Evolutionary conservation across 2,797 vertebrate species (phyloP), one percentile per base, ranked within the genome.

Genomic region (Streptopelia turtur): DNA sequence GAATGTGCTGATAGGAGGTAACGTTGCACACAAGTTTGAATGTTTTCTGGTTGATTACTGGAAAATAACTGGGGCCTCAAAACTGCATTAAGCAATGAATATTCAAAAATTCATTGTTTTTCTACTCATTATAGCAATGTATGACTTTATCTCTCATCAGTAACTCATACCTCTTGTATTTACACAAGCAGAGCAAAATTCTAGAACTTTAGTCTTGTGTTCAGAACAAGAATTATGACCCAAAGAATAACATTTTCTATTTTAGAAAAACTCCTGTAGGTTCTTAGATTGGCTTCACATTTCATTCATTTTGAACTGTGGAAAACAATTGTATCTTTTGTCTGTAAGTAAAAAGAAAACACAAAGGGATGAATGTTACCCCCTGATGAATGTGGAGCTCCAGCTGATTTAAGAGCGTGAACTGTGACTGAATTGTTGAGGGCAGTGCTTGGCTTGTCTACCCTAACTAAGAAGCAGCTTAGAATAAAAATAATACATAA

Each of bases 391-490:
- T 65, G 75, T 77, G 68, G 90, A 84, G 78, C 71, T 94, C 95
- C 86, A 87, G 6, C 86, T 2, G 27, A 61, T 93, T 87, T 87
- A 64, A 77, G 90, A 90, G 83, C 30, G 0, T 85, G 93, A 96
- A 94, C 95, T 89, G 88, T 95, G 91, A 90, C 86, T 93, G 85
- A 35, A 57, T 93, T 94, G 86, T 92, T 74, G 88, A 91, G 91
- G 85, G 77, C 77, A 82, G 56, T 11, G 20, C 74, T 90, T 84
- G 78, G 39, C 61, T 87, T 93, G 22, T 85, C 27, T 12, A 33
- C n/a, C 24, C 79, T 35, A 78, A 63, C 63, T 60, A 37, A 86
- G 85, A 41, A 76, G 49, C 22, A 82, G 20, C 43, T 80, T 75
- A 56, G 25, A 88, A 88, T 55, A 89, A 82, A 94, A 80, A 84